A percentile compares a stretch with the other conserved stretches of the same genome.
Conservation (phyloP, 2,888 invertebrate species). For the Patella caerulea region DNA sequence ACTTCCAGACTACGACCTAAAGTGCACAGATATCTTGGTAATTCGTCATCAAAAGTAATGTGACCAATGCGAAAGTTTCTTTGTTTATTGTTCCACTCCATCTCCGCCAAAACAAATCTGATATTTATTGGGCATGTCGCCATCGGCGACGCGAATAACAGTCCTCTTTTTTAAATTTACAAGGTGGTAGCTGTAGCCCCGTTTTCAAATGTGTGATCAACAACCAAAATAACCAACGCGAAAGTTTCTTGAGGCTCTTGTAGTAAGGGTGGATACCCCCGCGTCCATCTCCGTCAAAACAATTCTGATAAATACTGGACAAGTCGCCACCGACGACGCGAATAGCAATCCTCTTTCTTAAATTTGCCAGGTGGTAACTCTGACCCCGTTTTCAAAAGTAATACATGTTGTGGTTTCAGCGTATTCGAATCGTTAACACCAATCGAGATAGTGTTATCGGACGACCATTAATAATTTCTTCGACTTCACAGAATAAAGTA, state of each 20-base stretch:
- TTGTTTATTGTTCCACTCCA: slow-evolving; percentile 22
- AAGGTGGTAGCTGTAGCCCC: slow-evolving; percentile 25
- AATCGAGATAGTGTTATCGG: slow-evolving; percentile 25
- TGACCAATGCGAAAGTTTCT: slow-evolving; percentile 1
- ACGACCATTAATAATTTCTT: slow-evolving; percentile 29
- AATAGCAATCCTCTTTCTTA: slow-evolving; percentile 27
- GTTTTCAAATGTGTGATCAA: slow-evolving; percentile 21
- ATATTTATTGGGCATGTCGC: slow-evolving; percentile 36
- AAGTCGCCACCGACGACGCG: slow-evolving; percentile 32
- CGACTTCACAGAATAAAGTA: slow-evolving; percentile 33
- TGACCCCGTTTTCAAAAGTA: slow-evolving; percentile 18
- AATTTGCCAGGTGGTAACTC: slow-evolving; percentile 31
- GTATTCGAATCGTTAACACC: slow-evolving; percentile 23
- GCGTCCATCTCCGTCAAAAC: slow-evolving; percentile 29
- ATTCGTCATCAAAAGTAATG: background rate
- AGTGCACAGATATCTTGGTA: slow-evolving; percentile 2
- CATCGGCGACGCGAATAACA: slow-evolving; percentile 30
- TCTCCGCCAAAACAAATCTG: slow-evolving; percentile 30
- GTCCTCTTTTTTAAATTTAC: slow-evolving; percentile 29
- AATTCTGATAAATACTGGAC: slow-evolving; percentile 34
- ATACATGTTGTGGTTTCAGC: slow-evolving; percentile 31
- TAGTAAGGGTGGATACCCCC: slow-evolving; percentile 24
- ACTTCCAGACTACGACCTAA: slow-evolving; percentile 2
- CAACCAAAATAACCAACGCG: slow-evolving; percentile 6
- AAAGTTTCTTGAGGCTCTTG: slow-evolving; percentile 20